phyloP scores from a whole-genome alignment of 2,113 vertebrate genomes.

The Chamaea fasciata region DNA sequence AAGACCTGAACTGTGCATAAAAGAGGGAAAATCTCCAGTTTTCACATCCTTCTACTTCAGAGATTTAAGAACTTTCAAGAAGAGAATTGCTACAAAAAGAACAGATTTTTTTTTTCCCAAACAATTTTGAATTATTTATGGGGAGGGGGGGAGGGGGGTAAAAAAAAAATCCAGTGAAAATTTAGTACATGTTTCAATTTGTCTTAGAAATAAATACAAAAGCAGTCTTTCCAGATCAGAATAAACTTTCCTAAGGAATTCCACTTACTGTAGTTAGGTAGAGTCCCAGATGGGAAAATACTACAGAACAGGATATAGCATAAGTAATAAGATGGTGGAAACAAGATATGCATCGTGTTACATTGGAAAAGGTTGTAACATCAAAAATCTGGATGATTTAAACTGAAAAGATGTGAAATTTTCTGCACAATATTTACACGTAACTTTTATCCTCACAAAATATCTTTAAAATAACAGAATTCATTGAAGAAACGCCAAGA shows the following conservation, averaged over 20 bases:
- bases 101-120: not conserved
- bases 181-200: not conserved
- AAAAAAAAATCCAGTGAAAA: not conserved
- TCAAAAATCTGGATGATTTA: not conserved
- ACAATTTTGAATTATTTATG: not conserved
- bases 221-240: not conserved
- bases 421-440: not conserved
- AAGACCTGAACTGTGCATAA: not conserved
- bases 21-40: not conserved
- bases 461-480: not conserved
- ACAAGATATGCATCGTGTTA: not conserved
- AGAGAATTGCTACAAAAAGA: not conserved
- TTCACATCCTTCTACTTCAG: not conserved
- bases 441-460: not conserved
- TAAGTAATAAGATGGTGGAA: not conserved
- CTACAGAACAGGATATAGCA: not conserved
- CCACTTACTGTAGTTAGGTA: not conserved
- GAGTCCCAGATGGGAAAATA: not conserved
- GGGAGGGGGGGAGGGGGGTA: fast-evolving
- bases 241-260: not conserved
- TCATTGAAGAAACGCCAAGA: not conserved
- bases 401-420: not conserved
- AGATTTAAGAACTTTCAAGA: not conserved
- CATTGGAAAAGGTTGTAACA: not conserved
- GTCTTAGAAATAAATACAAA: not conserved